Evolutionary conservation across 53 echinoderm and acorn worm species (phyloP).

Genomic region (Paracentrotus lividus): DNA sequence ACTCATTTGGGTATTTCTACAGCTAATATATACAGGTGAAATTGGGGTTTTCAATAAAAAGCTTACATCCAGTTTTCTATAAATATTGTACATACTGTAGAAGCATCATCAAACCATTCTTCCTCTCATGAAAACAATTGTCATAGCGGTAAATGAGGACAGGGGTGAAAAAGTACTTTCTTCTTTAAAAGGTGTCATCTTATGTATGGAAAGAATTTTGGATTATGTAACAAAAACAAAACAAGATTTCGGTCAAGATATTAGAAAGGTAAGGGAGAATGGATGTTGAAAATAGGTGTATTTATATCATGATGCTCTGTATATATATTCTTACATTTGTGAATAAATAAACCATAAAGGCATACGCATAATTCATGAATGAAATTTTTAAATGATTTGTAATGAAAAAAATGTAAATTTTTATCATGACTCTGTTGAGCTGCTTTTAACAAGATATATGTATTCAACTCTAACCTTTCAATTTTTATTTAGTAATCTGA

Average conservation of each 20-base stretch:
- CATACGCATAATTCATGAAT: conserved; percentile 10
- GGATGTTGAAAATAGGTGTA: conserved; percentile 30
- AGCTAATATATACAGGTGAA: neutral
- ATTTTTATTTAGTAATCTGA: conserved; percentile 14
- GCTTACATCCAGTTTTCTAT: neutral
- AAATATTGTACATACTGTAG: neutral
- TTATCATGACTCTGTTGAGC: conserved; percentile 21
- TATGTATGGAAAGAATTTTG: neutral
- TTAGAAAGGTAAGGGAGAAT: no score
- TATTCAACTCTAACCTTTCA: conserved; percentile 40
- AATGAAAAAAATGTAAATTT: conserved; percentile 40
- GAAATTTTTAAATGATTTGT: conserved; percentile 12
- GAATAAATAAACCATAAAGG: conserved; percentile 29
- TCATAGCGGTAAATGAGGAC: neutral
- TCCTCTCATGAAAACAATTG: neutral
- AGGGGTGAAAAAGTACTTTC: neutral
- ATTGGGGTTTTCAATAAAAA: neutral
- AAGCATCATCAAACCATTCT: neutral
- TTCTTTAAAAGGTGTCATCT: neutral
- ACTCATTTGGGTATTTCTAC: neutral
- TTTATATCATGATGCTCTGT: conserved; percentile 62
- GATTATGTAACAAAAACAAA: neutral
- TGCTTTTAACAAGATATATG: conserved; percentile 12
- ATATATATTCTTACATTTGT: conserved; percentile 62
- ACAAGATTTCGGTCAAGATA: no score